These are phyloP conservation scores for Pristionchus japonicus DNA, from an alignment of 2,888 invertebrate species.

Conservation along the genomic window DNA sequence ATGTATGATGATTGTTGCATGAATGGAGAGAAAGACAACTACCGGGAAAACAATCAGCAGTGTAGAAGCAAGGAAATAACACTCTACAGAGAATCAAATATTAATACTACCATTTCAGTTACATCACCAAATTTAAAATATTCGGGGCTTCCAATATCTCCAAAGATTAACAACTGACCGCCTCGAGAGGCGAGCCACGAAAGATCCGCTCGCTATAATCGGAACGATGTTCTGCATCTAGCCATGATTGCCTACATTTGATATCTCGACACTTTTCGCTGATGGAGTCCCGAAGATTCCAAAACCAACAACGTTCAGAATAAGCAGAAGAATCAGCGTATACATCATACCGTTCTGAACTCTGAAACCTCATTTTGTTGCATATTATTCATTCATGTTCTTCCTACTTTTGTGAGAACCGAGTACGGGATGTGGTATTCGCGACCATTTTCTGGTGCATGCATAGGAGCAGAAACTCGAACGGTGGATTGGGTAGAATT, in stretches of 20 bases:
- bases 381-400: background rate
- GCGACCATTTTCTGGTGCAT: slow-evolving; percentile 21
- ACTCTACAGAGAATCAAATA: background rate
- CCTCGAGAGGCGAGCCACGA: background rate
- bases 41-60: background rate
- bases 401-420: background rate
- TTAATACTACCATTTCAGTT: too few species aligned
- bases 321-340: background rate
- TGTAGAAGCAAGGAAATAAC: background rate
- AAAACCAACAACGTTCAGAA: background rate
- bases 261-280: background rate
- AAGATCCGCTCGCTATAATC: background rate
- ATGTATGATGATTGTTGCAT: background rate
- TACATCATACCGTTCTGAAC: background rate
- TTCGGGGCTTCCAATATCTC: background rate
- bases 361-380: background rate
- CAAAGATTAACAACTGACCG: background rate
- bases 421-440: background rate
- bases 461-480: background rate
- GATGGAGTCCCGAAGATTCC: background rate
- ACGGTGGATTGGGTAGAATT: background rate
- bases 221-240: background rate
- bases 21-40: background rate
- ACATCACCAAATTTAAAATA: background rate
- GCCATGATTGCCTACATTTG: background rate